A percentile compares a stretch with the other conserved stretches of the same genome.
Conservation (phyloP, 1,140 invertebrate genomes). For the Formica exsecta region DNA sequence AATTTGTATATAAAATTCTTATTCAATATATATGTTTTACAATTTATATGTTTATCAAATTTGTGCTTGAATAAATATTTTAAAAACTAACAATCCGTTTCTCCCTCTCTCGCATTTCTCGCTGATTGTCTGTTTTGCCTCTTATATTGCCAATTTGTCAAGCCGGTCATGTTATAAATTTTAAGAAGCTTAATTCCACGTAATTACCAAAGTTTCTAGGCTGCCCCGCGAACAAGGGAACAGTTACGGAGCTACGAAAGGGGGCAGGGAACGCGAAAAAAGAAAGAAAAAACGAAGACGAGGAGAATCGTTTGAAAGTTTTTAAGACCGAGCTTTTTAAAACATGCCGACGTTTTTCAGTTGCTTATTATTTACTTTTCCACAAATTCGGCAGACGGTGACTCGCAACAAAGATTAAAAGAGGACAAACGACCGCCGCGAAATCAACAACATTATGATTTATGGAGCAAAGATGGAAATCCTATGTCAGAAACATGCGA, state of each 20-base stretch:
- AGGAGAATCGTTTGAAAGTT: constrained; percentile 55
- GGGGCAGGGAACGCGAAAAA: neutral
- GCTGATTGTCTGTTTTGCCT: neutral
- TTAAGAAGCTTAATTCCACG: constrained; percentile 76
- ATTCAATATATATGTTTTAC: neutral
- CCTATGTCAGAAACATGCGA: constrained; percentile 38
- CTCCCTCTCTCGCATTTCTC: neutral
- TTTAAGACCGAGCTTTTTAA: constrained; percentile 59
- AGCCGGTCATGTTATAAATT: constrained; percentile 73
- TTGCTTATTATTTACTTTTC: constrained; percentile 69
- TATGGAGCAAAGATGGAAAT: constrained; percentile 74
- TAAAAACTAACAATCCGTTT: neutral
- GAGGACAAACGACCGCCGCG: constrained; percentile 28
- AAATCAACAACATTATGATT: constrained; percentile 74
- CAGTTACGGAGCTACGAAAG: neutral
- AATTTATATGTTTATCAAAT: neutral
- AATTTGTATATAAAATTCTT: neutral
- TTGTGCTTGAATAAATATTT: neutral
- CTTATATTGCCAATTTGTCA: constrained; percentile 38
- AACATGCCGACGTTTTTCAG: constrained; percentile 20
- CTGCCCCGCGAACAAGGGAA: constrained; percentile 13
- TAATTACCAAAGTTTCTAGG: constrained; percentile 76
- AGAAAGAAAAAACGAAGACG: constrained; percentile 15
- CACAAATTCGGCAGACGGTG: constrained; percentile 17
- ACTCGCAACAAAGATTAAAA: neutral